Base-by-base conservation (phyloP, 2,797 vertebrate species). In the Melanotaenia pygmaea region DNA sequence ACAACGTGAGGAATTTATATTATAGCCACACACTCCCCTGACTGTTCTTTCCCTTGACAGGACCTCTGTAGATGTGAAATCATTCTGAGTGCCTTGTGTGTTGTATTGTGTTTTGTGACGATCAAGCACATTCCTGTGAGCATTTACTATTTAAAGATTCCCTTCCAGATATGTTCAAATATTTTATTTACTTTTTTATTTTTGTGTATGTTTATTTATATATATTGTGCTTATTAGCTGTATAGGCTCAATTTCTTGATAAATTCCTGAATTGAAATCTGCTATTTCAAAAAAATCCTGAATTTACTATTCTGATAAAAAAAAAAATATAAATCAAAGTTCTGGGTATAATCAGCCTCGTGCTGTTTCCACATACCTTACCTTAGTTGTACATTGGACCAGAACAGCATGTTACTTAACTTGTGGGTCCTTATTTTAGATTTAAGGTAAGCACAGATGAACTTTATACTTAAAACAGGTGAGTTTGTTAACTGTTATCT, bases 1-100 rank as follows among this genome's bases (percentile, higher is more conserved):
- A 89, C 88, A 89, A 89, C 80, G 89, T 90, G 88, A 91, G 88
- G 85, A 90, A 91, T 83, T 87, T 85, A 89, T 69, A 88, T 90
- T 91, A 86, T 87, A 91, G 83, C 76, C 70, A 69, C 79, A 87
- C 86, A 86, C 84, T 87, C 81, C 75, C 62, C 53, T 91, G 80
- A 89, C 81, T 76, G 16, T 80, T 81, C 53, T 66, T 76, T 76
- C 64, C 65, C 35, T 86, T 72, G 64, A n/a, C 74, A 82, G 76
- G 74, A 69, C 16, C 43, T 64, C 35, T 82, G 61, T 71, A 62
- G 26, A 53, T 70, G 72, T 81, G 59, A 87, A 71, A 60, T 38
- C 32, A 76, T 72, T 47, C 32, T 58, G 64, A 40, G 22, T 66
- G 66, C 70, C 12, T 73, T n/a, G 80, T 67, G 60, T 76, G 47